Evolutionary conservation across 2,113 vertebrate species (phyloP), one percentile per base, ranked within the genome.

Genomic region (Ginglymostoma cirratum): DNA sequence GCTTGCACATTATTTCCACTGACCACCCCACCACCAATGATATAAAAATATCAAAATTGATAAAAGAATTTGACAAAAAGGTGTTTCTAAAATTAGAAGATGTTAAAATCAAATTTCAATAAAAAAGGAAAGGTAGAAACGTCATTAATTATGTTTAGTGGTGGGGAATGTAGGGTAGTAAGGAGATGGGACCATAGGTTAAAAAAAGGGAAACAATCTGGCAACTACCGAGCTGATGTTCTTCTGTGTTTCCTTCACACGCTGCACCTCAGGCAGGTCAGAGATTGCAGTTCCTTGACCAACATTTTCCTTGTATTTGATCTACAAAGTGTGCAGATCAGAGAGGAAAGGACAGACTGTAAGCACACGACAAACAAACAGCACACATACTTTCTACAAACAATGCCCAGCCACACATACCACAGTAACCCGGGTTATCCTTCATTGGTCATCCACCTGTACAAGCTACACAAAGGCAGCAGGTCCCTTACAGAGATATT

Each of bases 191-290:
- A 15, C 27, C 4, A 48, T 72, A 10, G 67, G 69, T 76, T 45
- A 95, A 52, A 1, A 69, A 45, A 52, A 72, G 5, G 15, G 66
- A 70, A 76, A 72, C 42, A 95, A 95, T 72, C 15, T 52, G 45
- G 42, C 67, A 72, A 8, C 94, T 95, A 95, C 94, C 94, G 94
- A 95, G 94, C 94, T 99, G 98, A 99, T 99, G 98, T 99, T 97
- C 97, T 98, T 99, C 99, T 99, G 99, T 0, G 98, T 99, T 97
- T 99, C 97, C 97, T 98, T 98, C 97, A 99, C 98, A 34, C 99
- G 98, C 97, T 99, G 98, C 97, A 99, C 98, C 97, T 99, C 99
- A 0, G 99, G 99, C 85, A 99, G 98, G 96, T 99, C 99, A n/a
- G 99, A 95, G 96, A 99, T 98, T 14, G 99, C 98, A 34, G 98